These are phyloP conservation scores for Hemistola chrysoprasaria DNA, from an alignment of 2,888 invertebrate species.

Conservation along the genomic window DNA sequence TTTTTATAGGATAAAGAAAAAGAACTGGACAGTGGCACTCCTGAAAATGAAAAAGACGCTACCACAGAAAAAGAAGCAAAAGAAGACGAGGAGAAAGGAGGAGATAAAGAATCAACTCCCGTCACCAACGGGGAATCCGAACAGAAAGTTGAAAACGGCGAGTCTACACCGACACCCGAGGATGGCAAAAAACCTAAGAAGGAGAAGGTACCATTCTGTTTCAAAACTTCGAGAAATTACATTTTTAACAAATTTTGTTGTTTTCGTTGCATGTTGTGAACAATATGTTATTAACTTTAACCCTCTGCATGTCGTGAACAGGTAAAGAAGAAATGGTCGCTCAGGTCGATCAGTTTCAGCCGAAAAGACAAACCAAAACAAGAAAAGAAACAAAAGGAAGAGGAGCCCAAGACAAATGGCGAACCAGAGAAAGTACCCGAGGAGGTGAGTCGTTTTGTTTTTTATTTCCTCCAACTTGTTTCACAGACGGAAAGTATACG, in stretches of 20 bases:
- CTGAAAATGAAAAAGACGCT: conserved; percentile 86
- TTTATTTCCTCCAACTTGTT: conserved; percentile 11
- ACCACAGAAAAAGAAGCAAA: conserved; percentile 84
- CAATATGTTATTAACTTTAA: conserved; percentile 51
- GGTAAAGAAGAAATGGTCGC: conserved; percentile 95
- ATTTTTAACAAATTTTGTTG: conserved; percentile 24
- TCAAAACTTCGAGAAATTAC: conserved; percentile 1
- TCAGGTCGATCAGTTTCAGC: conserved; percentile 93
- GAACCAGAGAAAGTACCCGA: conserved; percentile 85
- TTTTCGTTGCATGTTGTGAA: conserved; percentile 43
- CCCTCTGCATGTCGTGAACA: conserved; percentile 57
- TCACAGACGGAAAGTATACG: conserved; percentile 7
- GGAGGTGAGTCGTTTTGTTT: conserved; percentile 77
- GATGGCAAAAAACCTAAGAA: conserved; percentile 85
- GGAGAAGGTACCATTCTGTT: conserved; percentile 72
- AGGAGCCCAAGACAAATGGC: conserved; percentile 82
- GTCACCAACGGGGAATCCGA: conserved; percentile 72
- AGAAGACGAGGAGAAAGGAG: conserved; percentile 53
- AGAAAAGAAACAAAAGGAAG: conserved; percentile 84
- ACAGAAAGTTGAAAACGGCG: conserved; percentile 64
- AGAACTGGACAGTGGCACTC: conserved; percentile 77
- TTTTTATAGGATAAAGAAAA: conserved; percentile 82
- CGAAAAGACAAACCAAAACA: conserved; percentile 94
- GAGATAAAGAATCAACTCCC: conserved; percentile 53
- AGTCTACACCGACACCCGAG: conserved; percentile 59